These are phyloP conservation scores for Sturnus vulgaris DNA, from an alignment of 2,113 vertebrate species.

Conservation along the genomic window DNA sequence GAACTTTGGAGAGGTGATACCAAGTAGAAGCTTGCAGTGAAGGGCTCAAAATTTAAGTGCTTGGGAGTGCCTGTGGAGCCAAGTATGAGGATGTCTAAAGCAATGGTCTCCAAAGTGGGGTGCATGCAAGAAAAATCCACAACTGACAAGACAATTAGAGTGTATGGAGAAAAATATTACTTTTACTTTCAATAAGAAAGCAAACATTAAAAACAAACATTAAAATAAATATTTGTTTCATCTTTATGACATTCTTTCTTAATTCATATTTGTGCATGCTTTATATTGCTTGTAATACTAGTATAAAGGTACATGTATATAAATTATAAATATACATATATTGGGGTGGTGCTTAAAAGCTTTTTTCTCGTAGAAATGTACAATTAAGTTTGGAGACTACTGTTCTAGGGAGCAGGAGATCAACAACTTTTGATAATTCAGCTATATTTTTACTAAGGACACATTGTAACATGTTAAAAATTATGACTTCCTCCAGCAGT, in stretches of 20 bases:
- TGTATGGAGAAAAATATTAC: neutral
- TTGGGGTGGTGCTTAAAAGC: neutral
- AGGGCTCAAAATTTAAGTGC: neutral
- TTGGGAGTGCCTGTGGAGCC: neutral
- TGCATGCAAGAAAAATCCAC: neutral
- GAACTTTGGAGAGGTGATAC: neutral
- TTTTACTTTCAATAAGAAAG: neutral
- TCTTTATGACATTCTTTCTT: neutral
- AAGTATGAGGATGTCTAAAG: neutral
- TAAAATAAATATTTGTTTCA: neutral
- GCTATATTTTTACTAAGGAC: neutral
- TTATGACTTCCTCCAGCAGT: neutral
- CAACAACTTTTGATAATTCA: neutral
- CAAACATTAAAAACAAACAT: neutral
- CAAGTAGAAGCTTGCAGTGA: neutral
- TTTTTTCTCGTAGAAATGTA: neutral
- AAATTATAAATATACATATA: neutral
- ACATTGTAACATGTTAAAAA: neutral
- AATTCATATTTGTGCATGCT: neutral
- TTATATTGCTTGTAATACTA: neutral
- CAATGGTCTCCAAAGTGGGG: neutral
- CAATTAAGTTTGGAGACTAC: neutral
- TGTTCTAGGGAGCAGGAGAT: neutral
- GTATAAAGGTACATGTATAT: neutral
- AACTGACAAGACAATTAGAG: neutral